phyloP scores from a whole-genome alignment of 2,888 invertebrate genomes.

The Apocheima hispidaria region DNA sequence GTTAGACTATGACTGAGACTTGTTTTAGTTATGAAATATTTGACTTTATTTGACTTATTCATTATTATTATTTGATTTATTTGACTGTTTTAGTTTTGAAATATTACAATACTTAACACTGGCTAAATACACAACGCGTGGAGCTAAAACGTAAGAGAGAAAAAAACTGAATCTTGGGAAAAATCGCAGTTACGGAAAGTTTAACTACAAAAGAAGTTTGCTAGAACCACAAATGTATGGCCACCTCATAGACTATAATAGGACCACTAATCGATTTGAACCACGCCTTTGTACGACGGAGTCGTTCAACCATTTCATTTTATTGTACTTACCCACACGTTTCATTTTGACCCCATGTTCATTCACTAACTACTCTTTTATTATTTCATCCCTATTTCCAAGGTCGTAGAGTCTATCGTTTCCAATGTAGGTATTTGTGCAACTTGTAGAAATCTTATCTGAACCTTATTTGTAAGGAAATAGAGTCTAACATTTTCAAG shows the following conservation, averaged over 20 bases:
- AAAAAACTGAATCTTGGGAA: no score
- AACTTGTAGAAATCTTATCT: neutral
- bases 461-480: neutral
- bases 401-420: neutral
- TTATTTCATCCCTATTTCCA: slow-evolving; percentile 12
- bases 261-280: slow-evolving; percentile 81
- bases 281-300: slow-evolving; percentile 73
- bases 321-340: slow-evolving; percentile 78
- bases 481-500: neutral
- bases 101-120: no score
- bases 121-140: no score
- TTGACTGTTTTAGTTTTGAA: no score
- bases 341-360: slow-evolving; percentile 65
- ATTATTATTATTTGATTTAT: no score
- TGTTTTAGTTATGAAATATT: no score
- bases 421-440: neutral
- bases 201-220: neutral
- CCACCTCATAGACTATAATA: slow-evolving; percentile 69
- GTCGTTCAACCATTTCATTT: slow-evolving; percentile 80
- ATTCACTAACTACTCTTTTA: slow-evolving; percentile 17
- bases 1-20: no score
- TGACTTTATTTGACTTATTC: no score
- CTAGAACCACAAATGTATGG: slow-evolving; percentile 49
- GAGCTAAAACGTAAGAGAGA: no score
- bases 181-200: no score